Percentiles rank a stretch among this genome's conserved stretches.
These are phyloP conservation scores for Octodonta nipae DNA, from an alignment of 2,888 invertebrate species.

Conservation along the genomic window DNA sequence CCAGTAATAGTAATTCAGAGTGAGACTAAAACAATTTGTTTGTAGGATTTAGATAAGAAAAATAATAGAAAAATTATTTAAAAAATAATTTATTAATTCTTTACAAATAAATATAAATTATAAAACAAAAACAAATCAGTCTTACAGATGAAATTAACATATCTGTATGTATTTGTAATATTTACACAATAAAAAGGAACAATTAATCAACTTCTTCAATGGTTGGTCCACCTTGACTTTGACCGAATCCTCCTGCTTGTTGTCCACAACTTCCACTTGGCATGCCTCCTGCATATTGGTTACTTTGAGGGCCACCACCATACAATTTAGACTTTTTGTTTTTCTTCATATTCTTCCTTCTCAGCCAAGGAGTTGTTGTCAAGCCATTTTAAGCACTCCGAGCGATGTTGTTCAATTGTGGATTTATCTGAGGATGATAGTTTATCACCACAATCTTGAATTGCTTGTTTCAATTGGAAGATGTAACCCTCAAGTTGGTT, in stretches of 20 bases:
- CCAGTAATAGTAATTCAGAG: too few species aligned
- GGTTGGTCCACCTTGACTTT: conserved; percentile 9
- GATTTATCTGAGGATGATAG: conserved; percentile 51
- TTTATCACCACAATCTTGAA: conserved; percentile 48
- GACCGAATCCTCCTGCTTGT: conserved; percentile 9
- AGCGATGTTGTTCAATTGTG: conserved; percentile 40
- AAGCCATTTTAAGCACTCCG: conserved; percentile 50
- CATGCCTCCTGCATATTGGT: conserved; percentile 7
- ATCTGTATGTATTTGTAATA: too few species aligned
- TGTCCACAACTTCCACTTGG: conserved; percentile 7
- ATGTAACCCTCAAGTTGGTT: conserved; percentile 60
- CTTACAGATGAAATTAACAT: too few species aligned
- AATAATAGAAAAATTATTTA: too few species aligned
- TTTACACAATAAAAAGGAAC: too few species aligned
- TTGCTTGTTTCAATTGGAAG: conserved; percentile 54
- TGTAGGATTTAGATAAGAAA: too few species aligned
- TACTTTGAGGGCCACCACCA: conserved; percentile 16
- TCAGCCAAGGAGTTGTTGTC: conserved; percentile 53
- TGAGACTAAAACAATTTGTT: too few species aligned
- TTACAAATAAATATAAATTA: too few species aligned
- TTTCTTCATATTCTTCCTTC: conserved; percentile 51
- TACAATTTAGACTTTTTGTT: conserved; percentile 44
- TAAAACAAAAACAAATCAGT: too few species aligned
- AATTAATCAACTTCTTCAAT: conserved; percentile 12
- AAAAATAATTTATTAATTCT: too few species aligned